A percentile compares a stretch with the other conserved stretches of the same genome.
Evolutionary conservation across 1,140 invertebrate species (phyloP).

Genomic region (Cyphomyrmex costatus): DNA sequence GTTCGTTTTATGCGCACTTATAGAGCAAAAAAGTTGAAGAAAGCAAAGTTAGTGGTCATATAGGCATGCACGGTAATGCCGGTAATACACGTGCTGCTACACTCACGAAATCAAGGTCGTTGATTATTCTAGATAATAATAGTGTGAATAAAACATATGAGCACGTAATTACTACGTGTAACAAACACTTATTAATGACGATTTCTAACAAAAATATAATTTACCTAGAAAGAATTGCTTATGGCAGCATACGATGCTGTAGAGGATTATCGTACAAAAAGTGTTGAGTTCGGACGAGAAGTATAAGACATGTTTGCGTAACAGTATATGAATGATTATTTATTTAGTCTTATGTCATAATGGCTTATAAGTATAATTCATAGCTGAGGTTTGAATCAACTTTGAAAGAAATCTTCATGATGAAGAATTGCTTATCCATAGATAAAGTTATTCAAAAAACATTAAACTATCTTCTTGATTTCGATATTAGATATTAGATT

Average conservation of each 20-base stretch:
- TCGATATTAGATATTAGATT: background rate
- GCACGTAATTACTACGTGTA: background rate
- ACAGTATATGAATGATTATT: constrained; percentile 26
- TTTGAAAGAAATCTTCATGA: constrained; percentile 11
- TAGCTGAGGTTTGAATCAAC: background rate
- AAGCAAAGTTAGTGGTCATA: background rate
- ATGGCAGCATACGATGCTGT: background rate
- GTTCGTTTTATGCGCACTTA: background rate
- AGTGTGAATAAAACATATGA: background rate
- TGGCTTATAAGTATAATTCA: background rate
- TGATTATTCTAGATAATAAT: constrained; percentile 29
- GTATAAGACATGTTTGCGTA: background rate
- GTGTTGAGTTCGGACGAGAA: background rate
- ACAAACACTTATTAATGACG: constrained; percentile 16
- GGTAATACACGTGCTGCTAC: background rate
- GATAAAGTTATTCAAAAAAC: background rate
- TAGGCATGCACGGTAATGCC: background rate
- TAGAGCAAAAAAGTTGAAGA: background rate
- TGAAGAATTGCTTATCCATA: background rate
- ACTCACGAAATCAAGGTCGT: constrained; percentile 13
- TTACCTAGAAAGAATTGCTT: background rate
- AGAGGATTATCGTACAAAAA: constrained; percentile 10
- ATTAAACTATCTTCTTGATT: background rate
- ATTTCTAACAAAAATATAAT: constrained; percentile 18
- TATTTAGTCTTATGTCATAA: constrained; percentile 19